phyloP scores from a whole-genome alignment of 2,113 vertebrate species.

The Astur gentilis region DNA sequence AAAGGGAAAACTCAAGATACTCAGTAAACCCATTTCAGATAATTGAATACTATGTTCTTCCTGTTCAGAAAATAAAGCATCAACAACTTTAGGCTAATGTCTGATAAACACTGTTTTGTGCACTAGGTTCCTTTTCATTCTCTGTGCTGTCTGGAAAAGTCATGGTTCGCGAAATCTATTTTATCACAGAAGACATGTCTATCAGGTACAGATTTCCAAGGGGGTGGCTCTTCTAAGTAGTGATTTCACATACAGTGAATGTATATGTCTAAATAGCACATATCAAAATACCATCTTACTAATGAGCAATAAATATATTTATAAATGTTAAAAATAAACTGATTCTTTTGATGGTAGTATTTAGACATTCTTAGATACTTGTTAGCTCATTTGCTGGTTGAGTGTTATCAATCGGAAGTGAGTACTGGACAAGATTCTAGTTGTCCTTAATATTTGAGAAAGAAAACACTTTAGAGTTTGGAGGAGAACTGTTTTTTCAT shows the following conservation, averaged over 20 bases:
- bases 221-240: background rate
- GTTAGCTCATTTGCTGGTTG: background rate
- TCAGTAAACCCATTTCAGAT: background rate
- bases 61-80: background rate
- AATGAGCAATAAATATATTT: background rate
- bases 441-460: background rate
- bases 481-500: background rate
- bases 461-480: background rate
- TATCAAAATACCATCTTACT: background rate
- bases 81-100: background rate
- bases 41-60: background rate
- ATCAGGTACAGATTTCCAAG: conserved; percentile 81
- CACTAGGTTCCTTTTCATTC: conserved; percentile 93
- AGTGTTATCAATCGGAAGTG: background rate
- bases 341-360: background rate
- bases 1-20: background rate
- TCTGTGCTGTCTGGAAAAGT: conserved; percentile 97
- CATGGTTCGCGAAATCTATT: conserved; percentile 99
- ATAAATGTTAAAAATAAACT: background rate
- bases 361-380: background rate
- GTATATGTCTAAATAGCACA: background rate
- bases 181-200: conserved; percentile 96
- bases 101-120: background rate
- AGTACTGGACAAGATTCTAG: background rate
- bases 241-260: background rate